Evolutionary conservation across 2,888 invertebrate genomes (phyloP), one percentile per base, ranked within the genome.

Genomic region (Ethmia dodecea): DNA sequence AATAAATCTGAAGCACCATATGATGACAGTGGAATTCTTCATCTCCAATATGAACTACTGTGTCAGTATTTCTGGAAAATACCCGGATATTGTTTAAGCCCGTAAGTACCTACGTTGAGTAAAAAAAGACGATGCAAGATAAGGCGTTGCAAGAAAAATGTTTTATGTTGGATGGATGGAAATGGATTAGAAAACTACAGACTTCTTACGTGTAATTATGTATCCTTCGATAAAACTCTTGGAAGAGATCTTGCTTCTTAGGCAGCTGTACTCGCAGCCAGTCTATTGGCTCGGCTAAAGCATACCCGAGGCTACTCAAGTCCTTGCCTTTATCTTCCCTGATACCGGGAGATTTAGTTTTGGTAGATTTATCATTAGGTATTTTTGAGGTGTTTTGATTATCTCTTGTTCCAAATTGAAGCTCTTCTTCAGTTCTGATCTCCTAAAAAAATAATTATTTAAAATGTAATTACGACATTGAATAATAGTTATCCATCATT

Each of bases 21-120:
- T 88, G 81, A 59, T 93, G 92, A 60, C 92, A 92, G 43, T 89
- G 88, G 52, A 92, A 92, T 54, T 90, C 89, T 50, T 91, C 89
- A 39, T 88, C 80, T 9, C 88, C 91, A 34, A 92, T 89, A 45
- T 88, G 88, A 3, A 92, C 83, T 32, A 89, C 77, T 29, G 90
- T 90, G 56, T 93, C 92, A 2, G 92, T 90, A 54, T 92, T 92
- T 58, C 92, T 92, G 69, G 13, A 71, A 69, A 13, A 13, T 8
- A n/a, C n/a, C n/a, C n/a, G n/a, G n/a, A n/a, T n/a, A n/a, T n/a
- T n/a, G n/a, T n/a, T n/a, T n/a, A n/a, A n/a, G n/a, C n/a, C n/a
- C n/a, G n/a, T n/a, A n/a, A n/a, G n/a, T n/a, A n/a, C n/a, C n/a
- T n/a, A n/a, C n/a, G n/a, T n/a, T n/a, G n/a, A n/a, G n/a, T n/a